Evolutionary conservation across 2,888 invertebrate species (phyloP).

Genomic region (Cybosia mesomella): DNA sequence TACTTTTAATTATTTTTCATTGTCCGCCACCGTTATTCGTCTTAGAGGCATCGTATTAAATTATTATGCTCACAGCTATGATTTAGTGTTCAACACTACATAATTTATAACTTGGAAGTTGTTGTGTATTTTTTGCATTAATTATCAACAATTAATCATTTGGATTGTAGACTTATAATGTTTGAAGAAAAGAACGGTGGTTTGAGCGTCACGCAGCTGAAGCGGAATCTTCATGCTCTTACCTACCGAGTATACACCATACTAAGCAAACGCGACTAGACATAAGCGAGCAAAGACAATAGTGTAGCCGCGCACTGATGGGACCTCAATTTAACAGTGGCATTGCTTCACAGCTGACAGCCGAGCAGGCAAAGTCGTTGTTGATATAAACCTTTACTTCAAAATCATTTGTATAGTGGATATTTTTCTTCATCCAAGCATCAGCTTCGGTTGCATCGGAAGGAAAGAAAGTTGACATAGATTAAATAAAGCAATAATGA

Average conservation of each 20-base stretch:
- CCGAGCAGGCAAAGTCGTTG: too few relatives aligned
- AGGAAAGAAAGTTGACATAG: too few relatives aligned
- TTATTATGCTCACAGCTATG: conserved; percentile 76
- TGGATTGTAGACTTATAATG: neutral
- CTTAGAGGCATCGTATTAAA: conserved; percentile 76
- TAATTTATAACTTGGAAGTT: conserved; percentile 63
- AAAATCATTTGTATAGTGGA: too few relatives aligned
- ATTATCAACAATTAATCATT: conserved; percentile 6
- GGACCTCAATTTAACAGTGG: neutral
- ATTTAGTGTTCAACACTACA: conserved; percentile 68
- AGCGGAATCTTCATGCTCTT: neutral
- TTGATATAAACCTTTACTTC: too few relatives aligned
- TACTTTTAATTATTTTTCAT: conserved; percentile 87
- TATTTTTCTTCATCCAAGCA: too few relatives aligned
- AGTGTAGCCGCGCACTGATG: neutral
- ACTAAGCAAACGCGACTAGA: neutral
- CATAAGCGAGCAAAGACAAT: neutral
- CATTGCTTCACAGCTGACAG: too few relatives aligned
- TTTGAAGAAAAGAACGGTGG: neutral
- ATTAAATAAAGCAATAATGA: too few relatives aligned
- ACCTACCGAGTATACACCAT: too few relatives aligned
- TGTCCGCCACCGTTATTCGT: conserved; percentile 79
- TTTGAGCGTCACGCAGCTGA: neutral
- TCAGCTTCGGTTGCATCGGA: too few relatives aligned
- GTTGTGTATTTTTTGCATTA: conserved; percentile 32